These are phyloP conservation scores for Lates calcarifer DNA, from an alignment of 2,113 vertebrate species.

Conservation along the genomic window DNA sequence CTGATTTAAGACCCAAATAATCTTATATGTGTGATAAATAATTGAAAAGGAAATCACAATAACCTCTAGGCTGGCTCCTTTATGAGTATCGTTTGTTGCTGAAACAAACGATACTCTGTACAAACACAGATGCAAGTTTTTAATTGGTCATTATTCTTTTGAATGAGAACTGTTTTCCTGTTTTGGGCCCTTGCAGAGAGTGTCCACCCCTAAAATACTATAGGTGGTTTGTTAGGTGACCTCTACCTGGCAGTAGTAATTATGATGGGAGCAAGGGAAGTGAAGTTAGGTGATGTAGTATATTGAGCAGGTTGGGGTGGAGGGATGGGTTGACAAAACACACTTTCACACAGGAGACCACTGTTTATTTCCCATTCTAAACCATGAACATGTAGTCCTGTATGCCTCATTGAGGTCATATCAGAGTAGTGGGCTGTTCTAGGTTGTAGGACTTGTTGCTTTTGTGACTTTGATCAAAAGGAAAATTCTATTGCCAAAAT, in stretches of 20 bases:
- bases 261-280: not conserved
- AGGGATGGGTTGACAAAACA: too few relatives aligned
- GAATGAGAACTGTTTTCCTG: not conserved
- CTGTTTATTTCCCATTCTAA: too few relatives aligned
- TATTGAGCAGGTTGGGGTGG: too few relatives aligned
- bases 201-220: not conserved
- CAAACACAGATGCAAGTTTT: not conserved
- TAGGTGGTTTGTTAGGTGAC: not conserved
- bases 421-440: too few relatives aligned
- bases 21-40: not conserved
- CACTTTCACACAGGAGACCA: too few relatives aligned
- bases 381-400: too few relatives aligned
- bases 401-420: too few relatives aligned
- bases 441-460: too few relatives aligned
- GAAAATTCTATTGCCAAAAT: not conserved
- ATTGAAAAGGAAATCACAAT: constrained; percentile 2
- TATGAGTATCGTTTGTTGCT: constrained; percentile 36
- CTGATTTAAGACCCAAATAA: not conserved
- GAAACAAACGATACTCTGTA: not conserved
- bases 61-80: not conserved
- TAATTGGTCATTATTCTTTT: not conserved
- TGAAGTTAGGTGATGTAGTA: too few relatives aligned
- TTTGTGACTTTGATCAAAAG: not conserved
- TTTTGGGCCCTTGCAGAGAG: not conserved
- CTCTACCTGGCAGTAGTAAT: not conserved